A percentile compares a stretch with the other conserved stretches of the same genome.
These are phyloP conservation scores for Rhingia rostrata DNA, from an alignment of 2,888 invertebrate genomes.

Conservation along the genomic window DNA sequence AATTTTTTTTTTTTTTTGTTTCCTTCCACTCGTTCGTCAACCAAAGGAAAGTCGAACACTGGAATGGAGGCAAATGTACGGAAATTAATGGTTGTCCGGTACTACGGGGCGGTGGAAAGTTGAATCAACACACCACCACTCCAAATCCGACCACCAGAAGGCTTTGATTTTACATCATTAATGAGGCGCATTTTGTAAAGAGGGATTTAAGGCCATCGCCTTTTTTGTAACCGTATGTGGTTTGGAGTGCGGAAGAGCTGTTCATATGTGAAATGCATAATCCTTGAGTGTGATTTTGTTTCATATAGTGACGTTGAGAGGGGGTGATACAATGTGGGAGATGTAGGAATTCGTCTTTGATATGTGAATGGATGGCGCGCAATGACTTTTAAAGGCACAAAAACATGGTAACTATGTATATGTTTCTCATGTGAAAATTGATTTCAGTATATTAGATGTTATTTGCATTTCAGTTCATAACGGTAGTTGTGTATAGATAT, in stretches of 20 bases:
- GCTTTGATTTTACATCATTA: constrained; percentile 66
- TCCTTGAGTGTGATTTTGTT: constrained; percentile 43
- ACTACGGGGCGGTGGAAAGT: not conserved
- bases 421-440: too few species aligned
- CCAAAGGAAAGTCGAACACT: constrained; percentile 69
- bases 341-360: constrained; percentile 31
- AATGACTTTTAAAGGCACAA: too few species aligned
- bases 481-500: too few species aligned
- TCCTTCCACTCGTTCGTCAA: constrained; percentile 59
- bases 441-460: too few species aligned
- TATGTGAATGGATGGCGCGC: not conserved
- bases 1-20: constrained; percentile 22
- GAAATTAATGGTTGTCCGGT: constrained; percentile 55
- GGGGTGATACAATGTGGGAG: not conserved
- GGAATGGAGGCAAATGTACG: constrained; percentile 61
- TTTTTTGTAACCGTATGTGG: constrained; percentile 35
- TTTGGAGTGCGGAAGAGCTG: constrained; percentile 19
- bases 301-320: too few species aligned
- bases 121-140: not conserved
- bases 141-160: not conserved
- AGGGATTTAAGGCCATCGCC: constrained; percentile 68
- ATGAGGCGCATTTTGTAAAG: constrained; percentile 68
- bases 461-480: too few species aligned
- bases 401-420: too few species aligned
- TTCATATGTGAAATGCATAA: constrained; percentile 52